These are phyloP conservation scores for Listronotus oregonensis DNA, from an alignment of 1,140 invertebrate species.

Conservation along the genomic window DNA sequence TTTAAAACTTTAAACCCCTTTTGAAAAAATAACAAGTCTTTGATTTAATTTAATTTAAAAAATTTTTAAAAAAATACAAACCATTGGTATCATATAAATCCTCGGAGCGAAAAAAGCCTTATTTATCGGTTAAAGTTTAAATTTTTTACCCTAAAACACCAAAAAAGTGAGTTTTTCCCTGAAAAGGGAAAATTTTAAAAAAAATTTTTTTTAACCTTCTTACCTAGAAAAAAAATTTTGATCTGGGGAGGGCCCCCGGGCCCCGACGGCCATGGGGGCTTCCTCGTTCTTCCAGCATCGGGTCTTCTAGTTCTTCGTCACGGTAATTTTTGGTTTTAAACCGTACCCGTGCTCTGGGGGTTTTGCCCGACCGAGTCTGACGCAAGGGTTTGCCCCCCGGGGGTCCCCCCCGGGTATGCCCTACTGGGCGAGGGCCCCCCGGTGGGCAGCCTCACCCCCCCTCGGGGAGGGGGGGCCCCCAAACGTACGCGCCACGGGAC, in stretches of 20 bases:
- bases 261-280: constrained; percentile 66
- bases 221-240: constrained; percentile 64
- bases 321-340: constrained; percentile 68
- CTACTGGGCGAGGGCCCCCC: constrained; percentile 82
- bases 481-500: constrained; percentile 75
- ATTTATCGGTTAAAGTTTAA: too few relatives aligned
- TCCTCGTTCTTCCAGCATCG: constrained; percentile 69
- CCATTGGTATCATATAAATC: too few relatives aligned
- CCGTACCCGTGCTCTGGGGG: constrained; percentile 62
- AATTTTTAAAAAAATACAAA: too few relatives aligned
- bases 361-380: constrained; percentile 63
- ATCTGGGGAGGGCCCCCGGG: constrained; percentile 63
- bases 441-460: constrained; percentile 73
- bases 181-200: too few relatives aligned
- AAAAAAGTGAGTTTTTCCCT: too few relatives aligned
- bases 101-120: too few relatives aligned
- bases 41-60: too few relatives aligned
- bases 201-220: too few relatives aligned
- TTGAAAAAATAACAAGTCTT: too few relatives aligned
- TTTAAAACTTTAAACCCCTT: too few relatives aligned
- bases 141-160: too few relatives aligned
- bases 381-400: constrained; percentile 59
- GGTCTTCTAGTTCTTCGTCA: constrained; percentile 75
- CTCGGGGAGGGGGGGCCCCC: constrained; percentile 65
- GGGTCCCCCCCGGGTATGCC: constrained; percentile 68